Base-by-base conservation (phyloP, 2,797 vertebrate species). In the Menidia menidia region DNA sequence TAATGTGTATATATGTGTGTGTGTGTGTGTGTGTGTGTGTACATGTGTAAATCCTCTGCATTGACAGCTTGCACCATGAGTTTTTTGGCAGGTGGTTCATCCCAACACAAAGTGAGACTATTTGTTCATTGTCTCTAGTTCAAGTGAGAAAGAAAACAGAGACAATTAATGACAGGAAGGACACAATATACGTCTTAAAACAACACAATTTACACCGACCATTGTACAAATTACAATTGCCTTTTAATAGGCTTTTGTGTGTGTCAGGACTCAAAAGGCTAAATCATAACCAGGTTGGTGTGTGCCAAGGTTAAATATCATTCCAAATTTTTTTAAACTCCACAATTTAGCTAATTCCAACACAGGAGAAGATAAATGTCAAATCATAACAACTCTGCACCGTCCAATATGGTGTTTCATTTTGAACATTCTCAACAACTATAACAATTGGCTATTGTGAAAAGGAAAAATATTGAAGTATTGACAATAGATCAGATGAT, bases 11-110 rank as follows among this genome's bases (percentile, higher is more conserved):
- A 31, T 71, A 44, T 68, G 55, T 56, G 64, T 52, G 44, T 52
- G 14, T 62, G 55, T 73, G 47, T 71, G 62, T 48, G 41, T 64
- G 71, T 71, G 73, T 77, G n/a, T n/a, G n/a, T n/a, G n/a, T n/a
- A n/a, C n/a, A n/a, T n/a, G n/a, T n/a, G n/a, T n/a, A n/a, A n/a
- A n/a, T n/a, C n/a, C n/a, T n/a, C n/a, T n/a, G n/a, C n/a, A n/a
- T n/a, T n/a, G n/a, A n/a, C n/a, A n/a, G n/a, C n/a, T n/a, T n/a
- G n/a, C n/a, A 68, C 72, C 60, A 60, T 60, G 32, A 11, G 53
- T 62, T 74, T 81, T 84, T 82, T 88, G 78, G 69, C 78, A 84
- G 64, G 59, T 83, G 78, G 75, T 73, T 83, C 70, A 79, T 77
- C 52, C 64, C 25, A 1, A 47, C 72, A 78, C 75, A 63, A 81